Evolutionary conservation across 2,113 vertebrate species (phyloP), one percentile per base, ranked within the genome.

Genomic region (Grantiella picta): DNA sequence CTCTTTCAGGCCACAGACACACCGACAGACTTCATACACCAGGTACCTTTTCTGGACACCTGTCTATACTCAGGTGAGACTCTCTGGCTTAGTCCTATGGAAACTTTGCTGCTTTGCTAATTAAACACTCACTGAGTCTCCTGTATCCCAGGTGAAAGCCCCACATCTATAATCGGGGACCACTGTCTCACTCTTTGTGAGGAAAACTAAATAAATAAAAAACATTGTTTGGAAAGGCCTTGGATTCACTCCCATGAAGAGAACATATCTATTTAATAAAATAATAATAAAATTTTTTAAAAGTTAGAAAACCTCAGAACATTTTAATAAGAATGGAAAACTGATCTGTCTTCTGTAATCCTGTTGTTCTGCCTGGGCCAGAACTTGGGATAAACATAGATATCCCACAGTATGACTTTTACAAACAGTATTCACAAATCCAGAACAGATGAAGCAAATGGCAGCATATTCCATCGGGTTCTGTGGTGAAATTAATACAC

Each of bases 301-400:
- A 38, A 38, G 38, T 4, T 47, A 12, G 53, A 59, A 44, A 31
- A 0, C 11, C 47, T 49, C 47, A 49, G 47, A 83, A 11, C 1
- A 5, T 59, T 87, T 90, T 50, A 78, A 61, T 61, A 63, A 81
- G 72, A 81, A 81, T 20, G 22, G 59, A 81, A 86, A 84, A 76
- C 14, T 66, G 52, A 63, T 73, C 35, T 47, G 11, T 72, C 28
- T 65, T 49, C 65, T 40, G 23, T 52, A 94, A 81, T 66, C 60
- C 33, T 40, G 15, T 53, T 91, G 33, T 53, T 89, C 76, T 83
- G 31, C 50, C 76, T 81, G 70, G 68, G 64, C 47, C 54, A 77
- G 59, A 11, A 2, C 29, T 45, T 24, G 31, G 61, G 33, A 89
- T 60, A 94, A 73, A 89, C 17, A 56, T 0, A 68, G 53, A 50